phyloP scores from a whole-genome alignment of 2,797 vertebrate genomes.

The Lophotriccus pileatus region DNA sequence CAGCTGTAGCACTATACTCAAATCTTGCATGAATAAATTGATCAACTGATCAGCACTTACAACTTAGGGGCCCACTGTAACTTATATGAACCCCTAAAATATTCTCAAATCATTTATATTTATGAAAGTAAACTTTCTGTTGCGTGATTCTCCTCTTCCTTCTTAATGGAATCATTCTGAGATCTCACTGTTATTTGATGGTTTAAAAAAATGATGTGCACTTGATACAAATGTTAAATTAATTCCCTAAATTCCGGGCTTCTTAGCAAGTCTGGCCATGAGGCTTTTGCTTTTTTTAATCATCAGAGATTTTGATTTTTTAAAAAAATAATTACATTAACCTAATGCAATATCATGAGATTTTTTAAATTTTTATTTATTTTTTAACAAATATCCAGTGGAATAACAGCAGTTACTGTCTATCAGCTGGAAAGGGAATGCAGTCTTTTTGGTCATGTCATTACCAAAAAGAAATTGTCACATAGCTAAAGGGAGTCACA shows the following conservation, averaged over 20 bases:
- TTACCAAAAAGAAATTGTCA: not conserved
- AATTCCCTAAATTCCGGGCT: not conserved
- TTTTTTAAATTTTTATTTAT: not conserved
- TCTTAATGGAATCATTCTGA: not conserved
- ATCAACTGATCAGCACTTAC: not conserved
- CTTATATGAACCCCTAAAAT: rapidly evolving
- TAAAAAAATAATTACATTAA: too few relatives aligned
- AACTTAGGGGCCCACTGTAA: not conserved
- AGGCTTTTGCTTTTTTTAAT: not conserved
- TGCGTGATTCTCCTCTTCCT: not conserved
- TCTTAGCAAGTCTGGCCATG: not conserved
- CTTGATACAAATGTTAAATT: not conserved
- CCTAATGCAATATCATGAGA: not conserved
- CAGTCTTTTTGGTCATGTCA: not conserved
- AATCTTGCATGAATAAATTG: not conserved
- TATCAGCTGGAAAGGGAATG: not conserved
- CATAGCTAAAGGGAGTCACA: not conserved
- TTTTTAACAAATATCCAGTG: not conserved
- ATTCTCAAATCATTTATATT: not conserved
- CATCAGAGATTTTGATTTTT: not conserved
- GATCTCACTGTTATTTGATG: not conserved
- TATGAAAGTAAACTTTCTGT: not conserved
- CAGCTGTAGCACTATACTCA: not conserved
- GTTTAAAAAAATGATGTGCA: not conserved
- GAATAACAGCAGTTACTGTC: not conserved